Percentiles rank a stretch among this genome's conserved stretches.
Conservation (phyloP, 2,888 invertebrate species). For the Lamellibrachia columna region DNA sequence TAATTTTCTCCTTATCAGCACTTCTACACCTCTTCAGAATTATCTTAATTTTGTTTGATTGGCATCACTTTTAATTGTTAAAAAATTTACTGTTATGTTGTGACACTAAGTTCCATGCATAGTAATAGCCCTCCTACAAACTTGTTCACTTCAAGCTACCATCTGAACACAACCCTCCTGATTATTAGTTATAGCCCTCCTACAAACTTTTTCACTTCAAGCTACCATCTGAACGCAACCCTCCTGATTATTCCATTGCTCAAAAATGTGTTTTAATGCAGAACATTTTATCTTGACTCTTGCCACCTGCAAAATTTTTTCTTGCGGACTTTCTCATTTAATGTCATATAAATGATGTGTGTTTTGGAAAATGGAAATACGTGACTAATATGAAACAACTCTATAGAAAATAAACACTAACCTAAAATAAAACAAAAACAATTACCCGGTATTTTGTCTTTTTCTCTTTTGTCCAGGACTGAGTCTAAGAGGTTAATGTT, state of each 20-base stretch:
- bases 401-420: too few species aligned
- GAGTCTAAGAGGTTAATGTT: too few species aligned
- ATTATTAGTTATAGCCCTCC: neutral
- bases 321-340: too few species aligned
- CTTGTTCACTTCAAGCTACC: neutral
- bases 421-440: too few species aligned
- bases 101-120: neutral
- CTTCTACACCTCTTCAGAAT: neutral
- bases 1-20: neutral
- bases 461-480: too few species aligned
- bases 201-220: neutral
- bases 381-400: too few species aligned
- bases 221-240: neutral
- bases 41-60: neutral
- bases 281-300: too few species aligned
- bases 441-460: too few species aligned
- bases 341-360: too few species aligned
- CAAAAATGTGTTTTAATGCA: too few species aligned
- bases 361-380: too few species aligned
- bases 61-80: neutral
- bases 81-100: neutral
- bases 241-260: neutral
- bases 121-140: neutral
- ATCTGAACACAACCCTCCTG: neutral
- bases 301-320: too few species aligned